Evolutionary conservation across 30 jellyfish, hydroid and myxozoan species (phyloP), one percentile per base, ranked within the genome.

Genomic region (Clytia hemisphaerica): DNA sequence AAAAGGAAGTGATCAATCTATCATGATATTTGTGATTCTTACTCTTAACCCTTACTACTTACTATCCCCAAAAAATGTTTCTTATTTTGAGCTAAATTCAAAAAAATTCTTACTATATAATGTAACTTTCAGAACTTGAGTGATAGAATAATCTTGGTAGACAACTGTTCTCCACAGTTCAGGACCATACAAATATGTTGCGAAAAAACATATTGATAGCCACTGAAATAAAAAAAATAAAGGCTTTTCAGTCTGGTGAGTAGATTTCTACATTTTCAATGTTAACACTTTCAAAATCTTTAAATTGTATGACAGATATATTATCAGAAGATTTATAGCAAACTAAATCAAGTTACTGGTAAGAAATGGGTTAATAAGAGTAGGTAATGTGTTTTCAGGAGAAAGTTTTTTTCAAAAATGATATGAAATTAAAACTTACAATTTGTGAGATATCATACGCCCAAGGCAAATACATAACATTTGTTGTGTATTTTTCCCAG

Each of bases 401-500:
- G n/a, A n/a, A n/a, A n/a, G n/a, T n/a, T n/a, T n/a, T n/a, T n/a
- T n/a, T n/a, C n/a, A n/a, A n/a, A n/a, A 14, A 61, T 4, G 29
- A 1, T n/a, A 33, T 15, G 2, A 0, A 37, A 36, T 32, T 15
- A 29, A 34, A 4, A 50, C 96, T 50, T 80, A 85, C 96, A 73
- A 85, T 26, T 66, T 85, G 96, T 29, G 94, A 77, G 4, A 85
- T 37, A 60, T 85, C 96, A 71, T 85, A 85, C 22, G 88, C 93
- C 96, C 96, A 85, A 0, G 96, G 96, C 32, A 85, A 78, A 51
- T 54, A 85, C 81, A 85, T 18, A 2, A 78, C 96, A 45, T 93
- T 77, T 36, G 96, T 85, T 57, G 64, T 77, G 80, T 85, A 85
- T 66, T 85, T 85, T 59, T 85, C 96, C 93, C 93, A 85, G 58